Evolutionary conservation across 1,140 invertebrate species (phyloP), one percentile per base, ranked within the genome.

Genomic region (Drosophila kohkoa): DNA sequence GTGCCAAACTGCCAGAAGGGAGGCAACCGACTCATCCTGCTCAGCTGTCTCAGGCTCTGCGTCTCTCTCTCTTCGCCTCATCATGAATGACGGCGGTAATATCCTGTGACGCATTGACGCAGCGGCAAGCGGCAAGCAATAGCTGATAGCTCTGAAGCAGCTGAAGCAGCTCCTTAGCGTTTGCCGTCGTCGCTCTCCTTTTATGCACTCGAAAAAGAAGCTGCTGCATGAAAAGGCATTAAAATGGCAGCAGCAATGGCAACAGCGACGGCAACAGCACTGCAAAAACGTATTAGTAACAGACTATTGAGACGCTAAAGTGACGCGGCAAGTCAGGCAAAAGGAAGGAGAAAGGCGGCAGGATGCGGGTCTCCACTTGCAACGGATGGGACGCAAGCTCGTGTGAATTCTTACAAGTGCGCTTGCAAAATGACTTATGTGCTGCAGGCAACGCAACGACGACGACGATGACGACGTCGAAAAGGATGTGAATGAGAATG

Each of bases 121-220:
- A 87, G 82, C 81, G 48, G 43, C 58, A 35, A 59, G 58, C 55
- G 16, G 35, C 35, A 38, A 38, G 35, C 58, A 43, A 57, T 16
- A 28, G 41, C 20, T 73, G 70, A 55, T 64, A 75, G 49, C 55
- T 52, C 43, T 41, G 55, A 7, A 32, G 25, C 11, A 57, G 48
- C 11, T 57, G 48, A 30, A 45, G 60, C 43, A 71, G 55, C 72
- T 75, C 59, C 65, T 69, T 74, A 73, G 64, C 70, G n/a, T 32
- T 67, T n/a, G 55, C 28, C 28, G 51, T 67, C 16, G 55, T 13
- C 28, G 51, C 28, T 20, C 79, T 71, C 77, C 72, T 72, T 89
- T 88, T 88, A 88, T 88, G 85, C 80, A 88, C 83, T 88, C 85
- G 72, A 83, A 83, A 83, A 88, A 80, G 83, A 87, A 89, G 77